Base-by-base conservation (phyloP, 2,113 vertebrate genomes). In the Lamprotornis superbus region DNA sequence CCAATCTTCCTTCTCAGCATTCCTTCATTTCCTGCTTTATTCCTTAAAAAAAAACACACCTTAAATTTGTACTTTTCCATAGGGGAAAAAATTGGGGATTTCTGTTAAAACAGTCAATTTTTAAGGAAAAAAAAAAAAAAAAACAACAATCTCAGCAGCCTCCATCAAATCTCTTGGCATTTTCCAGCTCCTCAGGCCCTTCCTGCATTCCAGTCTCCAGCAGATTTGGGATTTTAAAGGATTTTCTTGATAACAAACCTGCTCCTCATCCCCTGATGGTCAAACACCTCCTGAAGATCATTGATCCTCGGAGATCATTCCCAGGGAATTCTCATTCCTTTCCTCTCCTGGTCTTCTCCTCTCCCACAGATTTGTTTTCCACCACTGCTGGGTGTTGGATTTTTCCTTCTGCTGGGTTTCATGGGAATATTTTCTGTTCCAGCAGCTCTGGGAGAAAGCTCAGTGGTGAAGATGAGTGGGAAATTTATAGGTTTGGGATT, bases 1-100 rank as follows among this genome's bases (percentile, higher is more conserved):
- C 5, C 1, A 0, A 37, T 31, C 12, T 20, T 61, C 21, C 47
- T 69, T 39, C 37, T 61, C 4, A 0, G 35, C 17, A 11, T 75
- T 87, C 19, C 44, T 44, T 57, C 2, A 64, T 90, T 78, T 76
- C 56, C n/a, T 12, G 6, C 12, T 93, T 63, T 46, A 35, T 89
- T 83, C 59, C 30, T 59, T 31, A 35, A 74, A 78, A 64, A 25
- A 50, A 49, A 11, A 11, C 33, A 33, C 12, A 1, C 6, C 11
- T 8, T n/a, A 21, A 70, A 69, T 49, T 33, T 39, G 12, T 23
- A 4, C 3, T 31, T 47, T 68, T 49, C 71, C 25, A 23, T 1
- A 2, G 15, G 1, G 20, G 14, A 47, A 64, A 64, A 76, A 65
- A 23, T 23, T 9, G 0, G 0, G 11, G 1, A 11, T 60, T 87